Conservation (phyloP, 2,888 invertebrate species). For the Clanis bilineata region DNA sequence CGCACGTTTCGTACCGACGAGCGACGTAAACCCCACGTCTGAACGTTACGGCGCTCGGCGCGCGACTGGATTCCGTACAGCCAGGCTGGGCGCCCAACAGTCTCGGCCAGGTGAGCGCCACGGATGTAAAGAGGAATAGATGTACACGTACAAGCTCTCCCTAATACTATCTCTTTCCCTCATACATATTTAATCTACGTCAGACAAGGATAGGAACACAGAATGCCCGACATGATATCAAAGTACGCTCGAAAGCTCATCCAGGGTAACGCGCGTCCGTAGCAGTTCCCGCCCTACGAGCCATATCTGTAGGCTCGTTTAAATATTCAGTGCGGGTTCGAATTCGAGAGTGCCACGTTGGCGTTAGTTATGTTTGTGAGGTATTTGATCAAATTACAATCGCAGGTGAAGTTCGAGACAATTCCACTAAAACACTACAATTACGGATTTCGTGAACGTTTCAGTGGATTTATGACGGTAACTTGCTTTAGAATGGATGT, state of each 20-base stretch:
- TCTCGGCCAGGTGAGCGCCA: slow-evolving; percentile 57
- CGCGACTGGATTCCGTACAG: slow-evolving; percentile 56
- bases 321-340: slow-evolving; percentile 11
- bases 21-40: slow-evolving; percentile 38
- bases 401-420: background rate
- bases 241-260: background rate
- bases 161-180: slow-evolving; percentile 30
- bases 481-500: background rate
- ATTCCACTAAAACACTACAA: background rate
- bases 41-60: slow-evolving; percentile 47
- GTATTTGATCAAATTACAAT: slow-evolving; percentile 12
- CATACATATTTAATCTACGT: slow-evolving; percentile 16
- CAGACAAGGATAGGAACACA: background rate
- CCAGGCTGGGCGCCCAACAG: slow-evolving; percentile 58
- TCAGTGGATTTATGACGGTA: background rate
- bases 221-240: background rate
- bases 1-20: slow-evolving; percentile 39
- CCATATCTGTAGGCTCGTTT: slow-evolving; percentile 1
- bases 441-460: background rate
- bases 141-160: slow-evolving; percentile 22
- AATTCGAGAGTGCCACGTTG: background rate
- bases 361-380: background rate
- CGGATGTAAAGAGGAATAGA: slow-evolving; percentile 31
- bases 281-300: slow-evolving; percentile 2
- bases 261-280: background rate